Conservation (phyloP, 2,113 vertebrate genomes). For the Lamprologus speciosus region DNA sequence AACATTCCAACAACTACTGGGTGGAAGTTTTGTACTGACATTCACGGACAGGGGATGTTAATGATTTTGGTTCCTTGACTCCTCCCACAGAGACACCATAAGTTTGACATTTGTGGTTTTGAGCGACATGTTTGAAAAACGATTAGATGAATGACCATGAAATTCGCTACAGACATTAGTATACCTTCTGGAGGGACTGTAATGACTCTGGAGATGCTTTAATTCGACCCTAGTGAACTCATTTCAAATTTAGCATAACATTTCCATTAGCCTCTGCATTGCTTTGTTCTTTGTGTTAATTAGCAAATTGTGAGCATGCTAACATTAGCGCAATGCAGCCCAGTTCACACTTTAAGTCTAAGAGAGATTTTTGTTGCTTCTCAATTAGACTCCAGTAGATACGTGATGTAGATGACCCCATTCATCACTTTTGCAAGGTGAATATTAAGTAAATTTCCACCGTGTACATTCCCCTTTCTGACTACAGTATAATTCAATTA, state of each 20-base stretch:
- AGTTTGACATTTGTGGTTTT: neutral
- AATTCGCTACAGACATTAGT: neutral
- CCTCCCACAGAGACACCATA: neutral
- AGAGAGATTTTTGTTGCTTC: neutral
- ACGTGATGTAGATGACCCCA: neutral
- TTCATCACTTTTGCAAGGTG: constrained; percentile 36
- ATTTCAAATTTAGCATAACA: neutral
- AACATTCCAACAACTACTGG: neutral
- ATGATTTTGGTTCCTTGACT: neutral
- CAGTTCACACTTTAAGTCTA: neutral
- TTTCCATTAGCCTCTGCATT: neutral
- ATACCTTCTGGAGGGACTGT: neutral
- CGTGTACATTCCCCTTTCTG: neutral
- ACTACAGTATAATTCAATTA: constrained; percentile 11
- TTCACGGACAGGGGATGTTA: neutral
- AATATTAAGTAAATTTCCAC: constrained; percentile 16
- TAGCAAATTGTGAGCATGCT: neutral
- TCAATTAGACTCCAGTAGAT: neutral
- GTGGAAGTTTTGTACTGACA: neutral
- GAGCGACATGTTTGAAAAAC: neutral
- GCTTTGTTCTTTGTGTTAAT: neutral
- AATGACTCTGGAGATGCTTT: neutral
- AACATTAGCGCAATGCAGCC: neutral
- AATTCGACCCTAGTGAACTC: neutral
- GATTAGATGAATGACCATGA: neutral